phyloP scores from a whole-genome alignment of 2,888 invertebrate genomes.

The Arctia plantaginis region DNA sequence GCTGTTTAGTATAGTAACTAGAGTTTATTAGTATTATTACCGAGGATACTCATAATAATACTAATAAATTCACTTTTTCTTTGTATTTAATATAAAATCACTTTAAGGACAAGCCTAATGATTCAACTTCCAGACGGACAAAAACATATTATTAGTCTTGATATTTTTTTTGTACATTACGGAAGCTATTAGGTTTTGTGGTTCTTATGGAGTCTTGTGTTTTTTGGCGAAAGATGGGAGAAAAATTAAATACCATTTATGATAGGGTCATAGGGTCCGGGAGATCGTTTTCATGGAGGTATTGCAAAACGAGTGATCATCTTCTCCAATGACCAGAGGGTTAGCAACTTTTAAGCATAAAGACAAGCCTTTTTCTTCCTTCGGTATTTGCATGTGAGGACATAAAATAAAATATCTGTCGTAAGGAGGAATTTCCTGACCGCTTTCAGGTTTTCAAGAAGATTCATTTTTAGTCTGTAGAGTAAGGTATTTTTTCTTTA shows the following conservation, averaged over 20 bases:
- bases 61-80: conserved; percentile 51
- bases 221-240: neutral
- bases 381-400: neutral
- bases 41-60: no score
- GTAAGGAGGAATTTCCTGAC: neutral
- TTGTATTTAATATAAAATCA: conserved; percentile 43
- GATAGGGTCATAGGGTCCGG: neutral
- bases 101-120: conserved; percentile 51
- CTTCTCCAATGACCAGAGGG: neutral
- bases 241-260: no score
- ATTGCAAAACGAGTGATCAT: neutral
- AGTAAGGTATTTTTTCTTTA: no score
- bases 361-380: no score
- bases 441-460: neutral
- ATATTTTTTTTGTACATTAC: conserved; percentile 45
- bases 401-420: neutral
- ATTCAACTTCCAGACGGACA: conserved; percentile 44
- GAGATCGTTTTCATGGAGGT: neutral
- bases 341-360: no score
- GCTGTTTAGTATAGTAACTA: no score
- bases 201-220: conserved; percentile 20
- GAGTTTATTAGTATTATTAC: no score
- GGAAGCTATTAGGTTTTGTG: conserved; percentile 27
- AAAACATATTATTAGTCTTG: conserved; percentile 48
- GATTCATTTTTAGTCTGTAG: no score